Evolutionary conservation across 2,113 vertebrate species (phyloP).

Genomic region (Egretta garzetta): DNA sequence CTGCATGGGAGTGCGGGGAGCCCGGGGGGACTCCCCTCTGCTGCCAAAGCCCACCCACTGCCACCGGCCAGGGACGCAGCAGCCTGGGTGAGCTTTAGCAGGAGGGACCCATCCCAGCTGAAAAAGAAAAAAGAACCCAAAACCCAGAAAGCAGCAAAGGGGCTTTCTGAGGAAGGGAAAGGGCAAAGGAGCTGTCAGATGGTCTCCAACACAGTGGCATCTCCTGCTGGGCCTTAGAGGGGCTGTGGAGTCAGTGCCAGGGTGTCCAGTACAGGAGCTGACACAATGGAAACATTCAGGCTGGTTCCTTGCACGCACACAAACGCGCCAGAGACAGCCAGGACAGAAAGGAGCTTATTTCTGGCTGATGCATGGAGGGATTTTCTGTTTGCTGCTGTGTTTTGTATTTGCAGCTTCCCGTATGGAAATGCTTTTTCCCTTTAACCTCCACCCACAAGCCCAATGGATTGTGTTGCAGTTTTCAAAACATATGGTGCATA

Average conservation of each 20-base stretch:
- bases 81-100: not conserved
- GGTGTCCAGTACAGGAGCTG: not conserved
- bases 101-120: not conserved
- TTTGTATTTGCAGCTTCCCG: constrained; percentile 24
- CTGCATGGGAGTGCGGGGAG: not conserved
- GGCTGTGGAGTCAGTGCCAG: not conserved
- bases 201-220: not conserved
- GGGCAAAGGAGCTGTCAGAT: not conserved
- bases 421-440: constrained; percentile 36
- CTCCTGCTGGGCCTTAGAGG: not conserved
- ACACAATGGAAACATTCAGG: constrained; percentile 48
- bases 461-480: not conserved
- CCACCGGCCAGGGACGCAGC: not conserved
- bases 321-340: not conserved
- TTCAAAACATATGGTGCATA: constrained; percentile 47
- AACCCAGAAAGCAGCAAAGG: not conserved
- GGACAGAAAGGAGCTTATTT: constrained; percentile 50
- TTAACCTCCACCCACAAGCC: constrained; percentile 33
- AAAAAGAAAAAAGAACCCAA: not conserved
- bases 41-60: not conserved
- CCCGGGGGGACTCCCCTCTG: not conserved
- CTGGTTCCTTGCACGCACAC: not conserved
- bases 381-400: constrained; percentile 48
- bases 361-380: not conserved
- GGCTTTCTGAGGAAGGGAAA: not conserved